Base-by-base conservation (phyloP, 2,888 invertebrate genomes). In the Rhogogaster chlorosoma region DNA sequence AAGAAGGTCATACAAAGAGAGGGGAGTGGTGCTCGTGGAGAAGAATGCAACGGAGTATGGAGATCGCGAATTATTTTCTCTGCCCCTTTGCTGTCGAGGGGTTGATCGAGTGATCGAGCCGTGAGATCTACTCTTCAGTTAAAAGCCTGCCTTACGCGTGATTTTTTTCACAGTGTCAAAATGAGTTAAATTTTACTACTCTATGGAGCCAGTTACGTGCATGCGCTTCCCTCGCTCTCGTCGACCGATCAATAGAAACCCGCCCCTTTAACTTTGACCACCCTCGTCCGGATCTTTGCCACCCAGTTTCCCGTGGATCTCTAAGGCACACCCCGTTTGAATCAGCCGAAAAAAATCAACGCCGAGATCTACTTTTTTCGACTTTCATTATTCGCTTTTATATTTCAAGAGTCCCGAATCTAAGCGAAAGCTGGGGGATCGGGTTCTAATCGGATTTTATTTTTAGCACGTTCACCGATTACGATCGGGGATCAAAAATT, bases 201-300 rank as follows among this genome's bases (percentile, higher is more conserved):
- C 22, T 22, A 29, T 9, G 32, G 12, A 73, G 71, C 71, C 38
- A 22, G 36, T 38, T 36, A 78, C 49, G 57, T 78, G 57, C 78
- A 57, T 80, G 61, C 80, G 61, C 80, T 57, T 57, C 18, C 53
- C 49, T 29, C 53, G 45, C 42, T 26, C 38, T 80, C 61, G 61
- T n/a, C 38, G 80, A 49, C 45, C 83, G 83, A 83, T 83, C 83
- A 83, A 83, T 83, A 83, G 64, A 45, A 67, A 83, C 42, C 83
- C 83, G 67, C 83, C 83, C 67, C 70, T 64, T 83, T 36, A 83
- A 70, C 70, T 83, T 83, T 70, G 67, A 83, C 83, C 49, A 18
- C 12, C 45, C 67, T 67, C 45, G 22, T 45, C 42, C 67, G 83
- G 83, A 83, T 83, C 83, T 80, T 49, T 61, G 83, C 83, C 83